A percentile compares a stretch with the other conserved stretches of the same genome.
phyloP scores from a whole-genome alignment of 2,888 invertebrate species.

The Proisotoma minuta region DNA sequence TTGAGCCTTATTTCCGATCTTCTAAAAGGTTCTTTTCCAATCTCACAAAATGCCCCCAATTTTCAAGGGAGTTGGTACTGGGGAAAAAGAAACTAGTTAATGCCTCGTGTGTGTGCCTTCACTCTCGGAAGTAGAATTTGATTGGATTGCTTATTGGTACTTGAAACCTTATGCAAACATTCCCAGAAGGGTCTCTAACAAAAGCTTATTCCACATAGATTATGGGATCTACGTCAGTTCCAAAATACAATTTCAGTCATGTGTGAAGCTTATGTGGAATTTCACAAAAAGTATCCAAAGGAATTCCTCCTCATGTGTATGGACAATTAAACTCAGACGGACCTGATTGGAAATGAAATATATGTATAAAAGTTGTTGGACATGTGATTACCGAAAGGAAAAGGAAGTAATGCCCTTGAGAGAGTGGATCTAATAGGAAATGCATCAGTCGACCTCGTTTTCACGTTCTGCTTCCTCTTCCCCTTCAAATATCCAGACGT shows the following conservation, averaged over 20 bases:
- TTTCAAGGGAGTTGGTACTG: neutral
- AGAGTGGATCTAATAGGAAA: conserved; percentile 7
- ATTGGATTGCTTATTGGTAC: conserved; percentile 1
- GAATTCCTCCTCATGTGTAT: no score
- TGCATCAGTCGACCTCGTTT: conserved; percentile 12
- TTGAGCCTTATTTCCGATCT: no score
- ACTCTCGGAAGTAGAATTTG: conserved; percentile 8
- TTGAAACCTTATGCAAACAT: neutral
- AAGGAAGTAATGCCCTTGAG: conserved; percentile 9
- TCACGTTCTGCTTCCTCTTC: conserved; percentile 1
- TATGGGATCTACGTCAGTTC: conserved; percentile 1
- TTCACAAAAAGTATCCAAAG: no score
- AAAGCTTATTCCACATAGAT: neutral
- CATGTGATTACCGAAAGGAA: no score
- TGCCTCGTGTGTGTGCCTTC: conserved; percentile 9
- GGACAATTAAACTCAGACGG: no score
- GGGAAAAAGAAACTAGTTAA: conserved; percentile 9
- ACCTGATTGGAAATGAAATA: no score
- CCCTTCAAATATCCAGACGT: neutral
- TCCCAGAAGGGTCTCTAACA: no score
- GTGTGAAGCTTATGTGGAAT: no score
- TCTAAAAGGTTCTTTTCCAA: no score
- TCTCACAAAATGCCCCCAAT: no score
- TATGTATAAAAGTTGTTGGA: no score
- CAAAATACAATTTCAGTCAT: no score